A percentile compares a stretch with the other conserved stretches of the same genome.
These are phyloP conservation scores for Styela clava DNA, from an alignment of 23 tunicate genomes.

Conservation along the genomic window DNA sequence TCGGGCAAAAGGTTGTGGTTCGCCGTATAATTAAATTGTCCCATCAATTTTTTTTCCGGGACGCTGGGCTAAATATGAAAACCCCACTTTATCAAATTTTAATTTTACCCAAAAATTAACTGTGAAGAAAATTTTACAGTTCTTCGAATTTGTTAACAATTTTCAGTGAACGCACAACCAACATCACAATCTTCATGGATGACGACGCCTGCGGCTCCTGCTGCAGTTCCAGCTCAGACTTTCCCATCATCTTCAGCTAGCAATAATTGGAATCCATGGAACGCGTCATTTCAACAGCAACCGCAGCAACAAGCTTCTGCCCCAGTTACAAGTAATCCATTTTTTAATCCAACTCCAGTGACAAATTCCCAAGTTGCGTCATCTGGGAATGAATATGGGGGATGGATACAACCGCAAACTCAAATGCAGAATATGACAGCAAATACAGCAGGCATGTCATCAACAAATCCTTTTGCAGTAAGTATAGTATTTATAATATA, in stretches of 20 bases:
- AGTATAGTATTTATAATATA: neutral
- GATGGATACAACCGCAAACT: neutral
- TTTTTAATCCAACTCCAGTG: neutral
- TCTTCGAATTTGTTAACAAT: too few relatives aligned
- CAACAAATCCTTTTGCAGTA: slow-evolving; percentile 26
- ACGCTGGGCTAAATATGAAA: too few relatives aligned
- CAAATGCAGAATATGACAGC: neutral
- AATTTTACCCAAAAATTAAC: too few relatives aligned
- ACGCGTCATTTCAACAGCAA: neutral
- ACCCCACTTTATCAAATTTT: too few relatives aligned
- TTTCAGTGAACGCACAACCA: neutral
- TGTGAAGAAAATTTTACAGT: too few relatives aligned
- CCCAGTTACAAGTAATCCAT: slow-evolving; percentile 1
- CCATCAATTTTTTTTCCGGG: too few relatives aligned
- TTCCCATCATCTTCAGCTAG: neutral
- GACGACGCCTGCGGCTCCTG: neutral
- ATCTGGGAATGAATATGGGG: slow-evolving; percentile 7
- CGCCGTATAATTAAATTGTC: too few relatives aligned
- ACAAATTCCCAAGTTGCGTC: neutral
- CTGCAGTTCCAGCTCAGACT: neutral
- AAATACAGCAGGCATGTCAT: slow-evolving; percentile 2
- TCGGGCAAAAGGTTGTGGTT: too few relatives aligned
- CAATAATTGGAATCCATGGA: neutral
- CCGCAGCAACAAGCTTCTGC: neutral
- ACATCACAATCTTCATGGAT: slow-evolving; percentile 5